These are phyloP conservation scores for Picathartes gymnocephalus DNA, from an alignment of 2,113 vertebrate species.

Conservation along the genomic window DNA sequence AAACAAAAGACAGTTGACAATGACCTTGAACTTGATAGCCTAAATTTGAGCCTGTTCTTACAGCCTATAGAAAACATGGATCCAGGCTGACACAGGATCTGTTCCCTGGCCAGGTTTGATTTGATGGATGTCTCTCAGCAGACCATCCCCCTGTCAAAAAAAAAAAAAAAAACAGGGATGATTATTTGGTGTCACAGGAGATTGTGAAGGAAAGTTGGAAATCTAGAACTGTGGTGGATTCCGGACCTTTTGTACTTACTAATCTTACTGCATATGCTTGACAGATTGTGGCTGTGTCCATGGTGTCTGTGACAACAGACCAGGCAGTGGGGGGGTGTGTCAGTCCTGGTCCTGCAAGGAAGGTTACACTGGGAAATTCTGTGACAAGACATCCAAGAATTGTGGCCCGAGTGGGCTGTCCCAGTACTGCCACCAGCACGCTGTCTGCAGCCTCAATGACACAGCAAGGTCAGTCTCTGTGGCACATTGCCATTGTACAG, in stretches of 20 bases:
- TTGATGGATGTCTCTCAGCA: background rate
- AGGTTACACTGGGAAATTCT: conserved; percentile 82
- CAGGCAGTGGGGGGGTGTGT: conserved; percentile 82
- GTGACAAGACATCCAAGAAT: conserved; percentile 73
- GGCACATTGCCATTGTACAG: background rate
- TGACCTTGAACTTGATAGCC: background rate
- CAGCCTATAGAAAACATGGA: background rate
- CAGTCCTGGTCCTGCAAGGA: conserved; percentile 80
- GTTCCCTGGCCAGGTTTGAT: background rate
- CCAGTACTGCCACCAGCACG: conserved; percentile 82
- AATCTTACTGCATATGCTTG: background rate
- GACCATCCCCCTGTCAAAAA: background rate
- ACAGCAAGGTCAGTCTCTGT: conserved; percentile 59
- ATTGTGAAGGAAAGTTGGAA: background rate
- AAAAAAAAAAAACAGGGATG: background rate
- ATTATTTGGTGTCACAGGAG: background rate
- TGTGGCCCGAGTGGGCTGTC: conserved; percentile 71
- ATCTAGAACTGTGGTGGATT: background rate
- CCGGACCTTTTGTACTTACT: background rate
- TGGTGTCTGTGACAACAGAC: conserved; percentile 93
- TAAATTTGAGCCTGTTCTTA: background rate
- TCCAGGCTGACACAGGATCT: background rate
- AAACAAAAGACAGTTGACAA: background rate
- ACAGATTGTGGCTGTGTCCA: conserved; percentile 89
- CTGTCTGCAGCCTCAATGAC: conserved; percentile 71